Base-by-base conservation (phyloP, 2,888 invertebrate species). In the Aspidiotus destructor region DNA sequence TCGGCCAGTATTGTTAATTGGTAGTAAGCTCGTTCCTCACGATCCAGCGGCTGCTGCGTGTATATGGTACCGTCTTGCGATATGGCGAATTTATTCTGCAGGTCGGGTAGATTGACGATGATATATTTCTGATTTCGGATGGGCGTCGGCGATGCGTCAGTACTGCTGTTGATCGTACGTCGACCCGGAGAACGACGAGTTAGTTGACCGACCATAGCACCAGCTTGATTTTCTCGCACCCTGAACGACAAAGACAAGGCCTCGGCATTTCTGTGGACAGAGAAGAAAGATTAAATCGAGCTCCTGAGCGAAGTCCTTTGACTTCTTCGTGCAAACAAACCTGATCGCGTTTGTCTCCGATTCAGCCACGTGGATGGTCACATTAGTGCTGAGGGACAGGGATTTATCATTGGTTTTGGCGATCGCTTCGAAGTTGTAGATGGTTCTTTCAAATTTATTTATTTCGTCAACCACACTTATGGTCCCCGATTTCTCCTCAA, bases 401-500 rank as follows among this genome's bases (percentile, higher is more conserved):
- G 87, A 85, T 62, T 79, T 79, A 78, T 82, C 77, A 72, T 84
- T 83, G 1, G 85, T 85, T 28, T 28, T 28, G 0, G 90, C 92
- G 8, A 90, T 85, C 0, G 90, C 89, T 79, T 91, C 90, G 74
- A 93, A 90, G 71, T 89, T 86, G 75, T 88, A 93, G 52, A 84
- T 77, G 5, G 84, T 81, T 44, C 86, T 79, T 40, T 83, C 81
- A 75, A 84, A 91, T 73, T 86, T 86, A 0, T 83, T 79, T 55
- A 91, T 78, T 70, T 86, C 85, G 44, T 89, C 85, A 69, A 91
- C 86, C 0, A 93, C 89, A 1, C 90, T 91, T 60, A 93, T 90
- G 0, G 89, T 88, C 7, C 93, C 93, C 0, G 90, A 88, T 70
- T 86, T 81, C 76, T 92, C 91, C 79, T 92, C 92, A 40, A 93